phyloP scores from a whole-genome alignment of 2,888 invertebrate genomes.

The Tuberolachnus salignus region DNA sequence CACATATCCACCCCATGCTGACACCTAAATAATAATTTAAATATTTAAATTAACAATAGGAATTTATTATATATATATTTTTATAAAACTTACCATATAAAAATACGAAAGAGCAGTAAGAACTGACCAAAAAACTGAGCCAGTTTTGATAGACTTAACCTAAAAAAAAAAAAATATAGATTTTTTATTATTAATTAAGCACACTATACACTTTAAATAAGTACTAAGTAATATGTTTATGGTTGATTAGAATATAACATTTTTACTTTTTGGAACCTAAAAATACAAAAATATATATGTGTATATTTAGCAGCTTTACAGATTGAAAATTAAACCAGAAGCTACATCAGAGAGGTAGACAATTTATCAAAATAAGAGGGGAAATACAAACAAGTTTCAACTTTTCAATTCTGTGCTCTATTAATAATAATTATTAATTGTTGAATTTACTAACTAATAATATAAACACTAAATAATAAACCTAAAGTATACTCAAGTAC shows the following conservation, averaged over 20 bases:
- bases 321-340: too few species aligned
- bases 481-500: too few species aligned
- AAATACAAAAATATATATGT: not conserved
- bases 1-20: conserved; percentile 99
- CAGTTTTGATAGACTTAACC: conserved; percentile 93
- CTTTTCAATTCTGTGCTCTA: too few species aligned
- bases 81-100: conserved; percentile 83
- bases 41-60: not conserved
- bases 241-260: not conserved
- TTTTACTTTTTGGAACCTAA: not conserved
- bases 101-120: conserved; percentile 96
- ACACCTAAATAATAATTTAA: conserved; percentile 71
- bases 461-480: too few species aligned
- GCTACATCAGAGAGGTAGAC: too few species aligned
- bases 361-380: too few species aligned
- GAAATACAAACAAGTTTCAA: too few species aligned
- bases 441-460: too few species aligned
- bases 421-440: too few species aligned
- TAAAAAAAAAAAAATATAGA: conserved; percentile 61
- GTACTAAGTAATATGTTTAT: too few species aligned
- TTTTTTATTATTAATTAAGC: not conserved
- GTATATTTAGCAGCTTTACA: too few species aligned
- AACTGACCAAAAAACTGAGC: conserved; percentile 95
- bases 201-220: not conserved
- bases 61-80: not conserved